Evolutionary conservation across 2,888 invertebrate genomes (phyloP).

Genomic region (Nephrotoma flavescens): DNA sequence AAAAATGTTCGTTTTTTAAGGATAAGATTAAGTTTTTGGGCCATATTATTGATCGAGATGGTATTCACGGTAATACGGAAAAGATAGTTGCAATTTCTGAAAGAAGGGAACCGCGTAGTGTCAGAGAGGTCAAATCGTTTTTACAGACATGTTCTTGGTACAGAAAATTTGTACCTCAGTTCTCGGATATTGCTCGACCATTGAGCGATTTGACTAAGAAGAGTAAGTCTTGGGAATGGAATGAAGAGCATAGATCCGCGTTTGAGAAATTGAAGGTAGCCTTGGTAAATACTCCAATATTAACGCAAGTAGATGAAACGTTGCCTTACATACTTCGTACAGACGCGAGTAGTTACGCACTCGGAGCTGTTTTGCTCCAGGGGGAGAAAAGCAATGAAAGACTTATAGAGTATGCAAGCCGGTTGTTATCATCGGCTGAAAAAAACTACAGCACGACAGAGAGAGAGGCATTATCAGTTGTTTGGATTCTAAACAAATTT

Average conservation of each 20-base stretch:
- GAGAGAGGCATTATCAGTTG: too few species aligned
- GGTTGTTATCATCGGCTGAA: too few species aligned
- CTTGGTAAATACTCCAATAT: constrained; percentile 8
- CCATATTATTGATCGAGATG: too few species aligned
- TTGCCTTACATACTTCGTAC: constrained; percentile 17
- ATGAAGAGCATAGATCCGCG: constrained; percentile 11
- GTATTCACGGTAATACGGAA: too few species aligned
- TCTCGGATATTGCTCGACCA: constrained; percentile 9
- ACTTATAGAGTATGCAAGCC: too few species aligned
- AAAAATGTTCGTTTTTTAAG: constrained; percentile 10
- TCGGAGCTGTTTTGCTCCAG: too few species aligned
- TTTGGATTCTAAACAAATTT: too few species aligned
- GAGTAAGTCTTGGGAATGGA: constrained; percentile 16
- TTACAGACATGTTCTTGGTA: constrained; percentile 16
- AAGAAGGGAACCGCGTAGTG: constrained; percentile 13
- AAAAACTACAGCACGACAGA: too few species aligned
- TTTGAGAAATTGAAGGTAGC: constrained; percentile 12
- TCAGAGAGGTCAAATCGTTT: constrained; percentile 13
- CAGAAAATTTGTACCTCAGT: constrained; percentile 19
- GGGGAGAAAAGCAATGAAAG: too few species aligned
- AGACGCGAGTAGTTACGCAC: constrained; percentile 5
- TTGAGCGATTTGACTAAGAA: constrained; percentile 11
- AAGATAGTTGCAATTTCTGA: constrained; percentile 8
- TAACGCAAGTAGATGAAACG: background rate
- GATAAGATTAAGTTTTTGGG: background rate